Conservation (phyloP, 2,113 vertebrate genomes). For the Anser brachyrhynchus region DNA sequence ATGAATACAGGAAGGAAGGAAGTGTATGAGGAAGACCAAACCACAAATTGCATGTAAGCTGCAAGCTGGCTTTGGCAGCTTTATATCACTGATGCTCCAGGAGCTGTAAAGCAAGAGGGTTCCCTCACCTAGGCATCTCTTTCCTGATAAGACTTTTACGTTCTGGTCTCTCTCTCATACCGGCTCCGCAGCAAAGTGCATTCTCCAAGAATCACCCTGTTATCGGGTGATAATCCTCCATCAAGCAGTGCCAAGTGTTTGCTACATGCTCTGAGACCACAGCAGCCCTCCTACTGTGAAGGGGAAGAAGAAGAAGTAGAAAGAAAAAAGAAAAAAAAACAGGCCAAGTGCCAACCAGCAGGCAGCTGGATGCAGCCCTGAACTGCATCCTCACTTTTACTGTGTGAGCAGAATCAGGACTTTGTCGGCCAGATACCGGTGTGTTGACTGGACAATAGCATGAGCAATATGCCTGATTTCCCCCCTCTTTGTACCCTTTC, state of each 20-base stretch:
- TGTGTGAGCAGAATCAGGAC: neutral
- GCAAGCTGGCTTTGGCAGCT: accelerated
- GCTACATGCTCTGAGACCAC: neutral
- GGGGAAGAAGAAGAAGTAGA: neutral
- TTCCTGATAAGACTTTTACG: neutral
- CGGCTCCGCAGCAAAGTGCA: neutral
- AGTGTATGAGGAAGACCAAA: neutral
- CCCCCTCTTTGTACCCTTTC: neutral
- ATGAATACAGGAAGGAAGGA: neutral
- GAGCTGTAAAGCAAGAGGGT: neutral
- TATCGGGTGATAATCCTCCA: conserved; percentile 37
- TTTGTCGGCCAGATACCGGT: neutral
- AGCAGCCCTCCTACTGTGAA: neutral
- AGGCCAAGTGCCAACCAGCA: neutral
- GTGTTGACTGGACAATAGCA: neutral
- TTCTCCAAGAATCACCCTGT: neutral
- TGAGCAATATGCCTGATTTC: neutral
- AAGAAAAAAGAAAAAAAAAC: accelerated
- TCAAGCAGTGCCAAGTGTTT: neutral
- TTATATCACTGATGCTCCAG: neutral
- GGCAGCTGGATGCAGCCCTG: neutral
- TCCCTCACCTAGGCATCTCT: neutral
- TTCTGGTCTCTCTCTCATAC: neutral
- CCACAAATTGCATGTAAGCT: neutral
- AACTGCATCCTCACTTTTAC: neutral